phyloP scores from a whole-genome alignment of 2,888 invertebrate species.

The Drosophila villosipedis region DNA sequence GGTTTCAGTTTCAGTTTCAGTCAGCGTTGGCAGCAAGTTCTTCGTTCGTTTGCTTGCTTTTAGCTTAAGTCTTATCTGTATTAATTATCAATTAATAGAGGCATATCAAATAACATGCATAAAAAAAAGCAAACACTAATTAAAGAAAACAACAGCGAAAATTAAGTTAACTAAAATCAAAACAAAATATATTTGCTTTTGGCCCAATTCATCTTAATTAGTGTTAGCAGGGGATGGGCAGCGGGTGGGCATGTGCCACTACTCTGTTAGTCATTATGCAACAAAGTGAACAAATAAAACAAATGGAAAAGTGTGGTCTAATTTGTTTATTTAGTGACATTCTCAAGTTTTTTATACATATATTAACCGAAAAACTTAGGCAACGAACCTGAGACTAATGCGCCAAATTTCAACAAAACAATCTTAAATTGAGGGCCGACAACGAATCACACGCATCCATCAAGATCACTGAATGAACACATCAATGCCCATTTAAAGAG shows the following conservation, averaged over 20 bases:
- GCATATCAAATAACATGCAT: slow-evolving; percentile 52
- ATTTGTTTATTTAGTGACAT: slow-evolving; percentile 48
- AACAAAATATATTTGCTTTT: slow-evolving; percentile 10
- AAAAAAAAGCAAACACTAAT: slow-evolving; percentile 21
- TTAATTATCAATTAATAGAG: slow-evolving; percentile 71
- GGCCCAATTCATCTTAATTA: slow-evolving; percentile 55
- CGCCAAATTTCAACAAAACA: slow-evolving; percentile 29
- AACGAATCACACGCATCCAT: slow-evolving; percentile 60
- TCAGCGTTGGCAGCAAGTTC: slow-evolving; percentile 56
- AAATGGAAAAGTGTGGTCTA: slow-evolving; percentile 69
- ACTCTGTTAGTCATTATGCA: slow-evolving; percentile 28
- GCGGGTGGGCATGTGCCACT: slow-evolving; percentile 22
- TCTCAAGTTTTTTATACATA: slow-evolving; percentile 4
- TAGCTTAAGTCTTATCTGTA: slow-evolving; percentile 67
- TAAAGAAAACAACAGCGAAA: slow-evolving; percentile 10
- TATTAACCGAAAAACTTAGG: slow-evolving; percentile 70
- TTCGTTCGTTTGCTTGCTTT: slow-evolving; percentile 37
- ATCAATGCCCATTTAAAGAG: slow-evolving; percentile 77
- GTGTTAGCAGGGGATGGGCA: slow-evolving; percentile 2
- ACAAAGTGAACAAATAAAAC: slow-evolving; percentile 17
- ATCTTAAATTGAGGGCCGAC: slow-evolving; percentile 12
- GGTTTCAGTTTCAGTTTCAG: slow-evolving; percentile 50
- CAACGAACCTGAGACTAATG: slow-evolving; percentile 33
- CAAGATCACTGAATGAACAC: slow-evolving; percentile 74
- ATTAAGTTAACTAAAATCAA: background rate